Base-by-base conservation (phyloP, 2,797 vertebrate species). In the Chromobotia macracanthus region DNA sequence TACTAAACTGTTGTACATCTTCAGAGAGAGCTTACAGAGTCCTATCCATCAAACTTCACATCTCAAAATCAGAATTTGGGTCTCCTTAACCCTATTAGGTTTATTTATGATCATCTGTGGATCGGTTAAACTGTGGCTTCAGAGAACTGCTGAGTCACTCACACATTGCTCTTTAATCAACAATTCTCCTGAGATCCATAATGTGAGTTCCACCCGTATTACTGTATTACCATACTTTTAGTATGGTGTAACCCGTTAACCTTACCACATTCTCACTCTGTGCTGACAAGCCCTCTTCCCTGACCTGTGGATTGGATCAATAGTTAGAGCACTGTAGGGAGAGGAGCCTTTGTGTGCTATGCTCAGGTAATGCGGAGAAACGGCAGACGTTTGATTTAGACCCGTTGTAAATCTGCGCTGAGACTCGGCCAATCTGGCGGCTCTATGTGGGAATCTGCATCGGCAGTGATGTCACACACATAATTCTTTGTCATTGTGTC, bases 381-480 rank as follows among this genome's bases (percentile, higher is more conserved):
- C 86, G 87, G 88, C 89, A 82, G 77, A 77, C 82, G 85, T 89
- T 89, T 89, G 83, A 90, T 88, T 90, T 87, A 84, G 86, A 85
- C 71, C 63, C 35, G 78, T 67, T 85, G 58, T 94, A 94, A 94
- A 94, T 94, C 89, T 90, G 80, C 79, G 48, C 80, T 79, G 87
- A 87, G 85, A 71, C 83, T 75, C 90, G 91, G 87, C 86, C 84
- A 86, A 88, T 87, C 89, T 87, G 89, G 67, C 68, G 21, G 71
- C 82, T 89, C 89, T 88, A 87, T 87, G 87, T 87, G 88, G 91
- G 87, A 88, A 93, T 90, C 85, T 75, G 89, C 83, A 88, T 91
- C 88, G 89, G 87, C 75, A 91, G 90, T 93, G 93, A 95, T 94
- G 92, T 94, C 92, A 94, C 87, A 41, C 87, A 87, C 88, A 90